Conservation (phyloP, 2,113 vertebrate genomes). For the Artemisiospiza belli region DNA sequence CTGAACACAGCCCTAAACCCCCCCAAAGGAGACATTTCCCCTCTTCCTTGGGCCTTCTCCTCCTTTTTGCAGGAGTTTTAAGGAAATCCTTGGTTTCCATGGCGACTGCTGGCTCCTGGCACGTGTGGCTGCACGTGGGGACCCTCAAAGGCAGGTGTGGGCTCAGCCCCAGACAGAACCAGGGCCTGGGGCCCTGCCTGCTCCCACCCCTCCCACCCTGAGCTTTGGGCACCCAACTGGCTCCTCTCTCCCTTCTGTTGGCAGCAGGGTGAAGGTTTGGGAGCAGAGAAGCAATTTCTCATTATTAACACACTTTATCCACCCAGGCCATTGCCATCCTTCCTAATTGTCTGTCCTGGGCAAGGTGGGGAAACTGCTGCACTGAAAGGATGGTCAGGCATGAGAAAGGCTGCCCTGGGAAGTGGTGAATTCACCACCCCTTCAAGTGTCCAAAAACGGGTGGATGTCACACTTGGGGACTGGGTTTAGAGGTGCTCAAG, state of each 20-base stretch:
- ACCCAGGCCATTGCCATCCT: accelerated
- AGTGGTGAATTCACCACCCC: not conserved
- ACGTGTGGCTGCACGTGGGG: not conserved
- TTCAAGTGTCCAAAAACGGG: not conserved
- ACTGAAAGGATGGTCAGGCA: not conserved
- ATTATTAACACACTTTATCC: accelerated
- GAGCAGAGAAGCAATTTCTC: not conserved
- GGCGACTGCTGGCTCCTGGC: constrained; percentile 56
- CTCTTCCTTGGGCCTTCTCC: not conserved
- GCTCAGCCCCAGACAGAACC: not conserved
- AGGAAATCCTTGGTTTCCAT: constrained; percentile 54
- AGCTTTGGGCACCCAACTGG: accelerated
- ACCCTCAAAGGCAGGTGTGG: not conserved
- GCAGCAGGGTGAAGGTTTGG: accelerated
- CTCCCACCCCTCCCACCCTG: too few species aligned
- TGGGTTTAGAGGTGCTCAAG: not conserved
- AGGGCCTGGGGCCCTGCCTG: accelerated
- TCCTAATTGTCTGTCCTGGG: not conserved
- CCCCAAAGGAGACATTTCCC: not conserved
- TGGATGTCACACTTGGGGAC: not conserved
- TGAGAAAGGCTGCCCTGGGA: not conserved
- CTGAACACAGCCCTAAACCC: not conserved
- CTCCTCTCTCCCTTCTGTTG: accelerated
- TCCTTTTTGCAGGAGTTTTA: constrained; percentile 35
- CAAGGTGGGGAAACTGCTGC: not conserved